Evolutionary conservation across 2,113 vertebrate genomes (phyloP), one percentile per base, ranked within the genome.

Genomic region (Scortum barcoo): DNA sequence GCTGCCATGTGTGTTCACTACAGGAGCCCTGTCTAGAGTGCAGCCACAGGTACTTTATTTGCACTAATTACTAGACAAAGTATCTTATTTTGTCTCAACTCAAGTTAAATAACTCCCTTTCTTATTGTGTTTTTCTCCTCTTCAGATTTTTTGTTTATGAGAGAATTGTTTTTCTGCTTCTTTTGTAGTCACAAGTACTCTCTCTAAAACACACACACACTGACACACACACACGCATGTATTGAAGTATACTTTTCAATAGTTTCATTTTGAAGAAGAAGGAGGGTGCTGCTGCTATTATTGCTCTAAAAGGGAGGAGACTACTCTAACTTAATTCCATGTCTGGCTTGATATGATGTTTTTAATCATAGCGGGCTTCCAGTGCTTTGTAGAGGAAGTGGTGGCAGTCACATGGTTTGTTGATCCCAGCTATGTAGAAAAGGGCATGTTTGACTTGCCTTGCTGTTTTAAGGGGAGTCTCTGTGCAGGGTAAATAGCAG

Each of bases 401-500:
- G 82, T 81, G 68, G 84, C 80, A 89, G 90, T 93, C 92, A 91
- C 90, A 81, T 91, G 87, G 92, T 90, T 87, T 92, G 89, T 91
- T 92, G 89, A 91, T 91, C 88, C 81, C 88, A 86, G 87, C 89
- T 61, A 82, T 89, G 83, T 78, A 87, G 88, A 86, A 94, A 95
- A 94, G 94, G 94, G 93, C 93, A 95, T 95, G 94, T 95, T 93
- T 95, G 93, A 94, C 87, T 94, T 92, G 89, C 93, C 89, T 89
- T 91, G 92, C 90, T 94, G 91, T 95, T 94, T 95, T 94, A 92
- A 94, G 88, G 88, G 86, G 88, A 96, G 96, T 93, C 95, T 95
- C 96, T 95, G 93, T 92, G 94, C 94, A 96, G 96, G 95, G 97
- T 96, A 97, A 97, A 97, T 96, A 97, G 96, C 96, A 97, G 89